Percentiles rank a stretch among this genome's conserved stretches.
These are phyloP conservation scores for Morpho achilles DNA, from an alignment of 2,888 invertebrate genomes.

Conservation along the genomic window DNA sequence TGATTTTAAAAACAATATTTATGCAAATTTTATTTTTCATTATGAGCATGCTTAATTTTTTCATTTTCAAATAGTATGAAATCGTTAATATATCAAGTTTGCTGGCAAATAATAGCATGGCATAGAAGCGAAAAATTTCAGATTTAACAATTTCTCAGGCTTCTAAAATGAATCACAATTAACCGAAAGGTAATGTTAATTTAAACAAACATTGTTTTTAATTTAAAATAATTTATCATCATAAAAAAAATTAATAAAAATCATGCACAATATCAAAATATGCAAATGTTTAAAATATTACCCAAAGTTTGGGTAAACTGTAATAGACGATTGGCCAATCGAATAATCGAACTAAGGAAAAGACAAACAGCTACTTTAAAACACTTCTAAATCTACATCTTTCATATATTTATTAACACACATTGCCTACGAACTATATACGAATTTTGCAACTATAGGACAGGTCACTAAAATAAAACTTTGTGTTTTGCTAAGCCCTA, in stretches of 20 bases:
- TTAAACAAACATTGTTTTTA: slow-evolving; percentile 19
- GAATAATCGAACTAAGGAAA: slow-evolving; percentile 44
- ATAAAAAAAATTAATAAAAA: background rate
- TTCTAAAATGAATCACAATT: slow-evolving; percentile 61
- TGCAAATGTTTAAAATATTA: slow-evolving; percentile 13
- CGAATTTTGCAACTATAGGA: slow-evolving; percentile 78
- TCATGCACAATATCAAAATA: slow-evolving; percentile 25
- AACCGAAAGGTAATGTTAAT: slow-evolving; percentile 53
- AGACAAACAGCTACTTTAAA: slow-evolving; percentile 53
- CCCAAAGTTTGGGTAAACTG: slow-evolving; percentile 5
- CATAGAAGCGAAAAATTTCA: slow-evolving; percentile 47
- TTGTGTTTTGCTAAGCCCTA: slow-evolving; percentile 70
- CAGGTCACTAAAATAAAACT: slow-evolving; percentile 54
- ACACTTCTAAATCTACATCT: slow-evolving; percentile 51
- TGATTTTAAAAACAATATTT: background rate
- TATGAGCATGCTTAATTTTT: slow-evolving; percentile 18
- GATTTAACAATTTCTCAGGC: slow-evolving; percentile 46
- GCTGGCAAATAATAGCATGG: slow-evolving; percentile 54
- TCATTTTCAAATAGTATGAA: background rate
- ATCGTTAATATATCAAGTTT: slow-evolving; percentile 5
- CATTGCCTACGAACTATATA: slow-evolving; percentile 48
- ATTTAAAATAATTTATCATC: background rate
- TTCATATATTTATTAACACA: slow-evolving; percentile 51
- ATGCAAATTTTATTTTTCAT: slow-evolving; percentile 7
- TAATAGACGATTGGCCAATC: slow-evolving; percentile 19